phyloP scores from a whole-genome alignment of 2,888 invertebrate genomes.

The Thymelicus lineola region DNA sequence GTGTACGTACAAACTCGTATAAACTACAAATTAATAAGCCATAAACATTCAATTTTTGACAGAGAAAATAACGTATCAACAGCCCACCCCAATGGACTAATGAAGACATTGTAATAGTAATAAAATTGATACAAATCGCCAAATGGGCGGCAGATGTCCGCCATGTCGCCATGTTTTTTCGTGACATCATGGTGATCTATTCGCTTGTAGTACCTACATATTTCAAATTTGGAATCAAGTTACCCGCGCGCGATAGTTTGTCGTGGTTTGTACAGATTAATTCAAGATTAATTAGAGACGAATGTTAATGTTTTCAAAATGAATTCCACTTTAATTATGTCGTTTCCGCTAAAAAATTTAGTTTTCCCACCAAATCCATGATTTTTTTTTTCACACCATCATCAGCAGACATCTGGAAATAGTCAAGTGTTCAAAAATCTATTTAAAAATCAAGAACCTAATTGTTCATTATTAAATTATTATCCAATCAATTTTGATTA shows the following conservation, averaged over 20 bases:
- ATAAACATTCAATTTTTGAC: neutral
- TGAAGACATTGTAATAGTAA: conserved; percentile 40
- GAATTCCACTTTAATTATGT: too few relatives aligned
- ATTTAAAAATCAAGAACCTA: too few relatives aligned
- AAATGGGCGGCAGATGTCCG: conserved; percentile 45
- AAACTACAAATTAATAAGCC: neutral
- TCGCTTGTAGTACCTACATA: conserved; percentile 10
- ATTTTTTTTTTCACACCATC: too few relatives aligned
- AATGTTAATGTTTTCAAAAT: too few relatives aligned
- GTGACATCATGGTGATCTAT: conserved; percentile 39
- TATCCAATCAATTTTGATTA: too few relatives aligned
- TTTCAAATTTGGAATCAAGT: conserved; percentile 3
- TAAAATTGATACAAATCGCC: conserved; percentile 39
- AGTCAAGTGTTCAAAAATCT: too few relatives aligned
- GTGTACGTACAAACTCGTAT: neutral
- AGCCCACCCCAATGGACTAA: conserved; percentile 35
- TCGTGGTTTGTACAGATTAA: too few relatives aligned
- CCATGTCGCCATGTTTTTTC: conserved; percentile 34
- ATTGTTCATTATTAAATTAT: too few relatives aligned
- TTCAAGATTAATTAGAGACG: too few relatives aligned
- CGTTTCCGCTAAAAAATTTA: too few relatives aligned
- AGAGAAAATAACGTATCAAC: neutral
- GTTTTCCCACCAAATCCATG: too few relatives aligned
- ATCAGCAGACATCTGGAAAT: too few relatives aligned
- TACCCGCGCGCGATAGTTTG: neutral